phyloP scores from a whole-genome alignment of 2,888 invertebrate species.

The Nomada fucata region DNA sequence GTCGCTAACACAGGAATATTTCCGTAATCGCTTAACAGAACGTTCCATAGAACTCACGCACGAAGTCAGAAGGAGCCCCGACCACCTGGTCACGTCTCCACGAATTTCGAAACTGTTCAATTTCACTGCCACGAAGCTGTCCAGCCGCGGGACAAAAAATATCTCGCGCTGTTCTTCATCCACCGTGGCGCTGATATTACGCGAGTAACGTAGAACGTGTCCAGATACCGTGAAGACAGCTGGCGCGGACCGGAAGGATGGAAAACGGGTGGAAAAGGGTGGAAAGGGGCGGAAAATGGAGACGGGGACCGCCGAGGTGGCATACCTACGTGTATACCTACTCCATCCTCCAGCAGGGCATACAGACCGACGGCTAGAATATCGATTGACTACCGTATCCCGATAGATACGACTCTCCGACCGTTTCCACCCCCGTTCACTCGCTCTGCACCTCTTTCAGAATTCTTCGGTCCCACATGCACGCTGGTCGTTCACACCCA shows the following conservation, averaged over 20 bases:
- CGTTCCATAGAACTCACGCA: too few species aligned
- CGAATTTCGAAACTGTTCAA: constrained; percentile 24
- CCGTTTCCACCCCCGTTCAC: constrained; percentile 36
- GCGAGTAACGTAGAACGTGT: constrained; percentile 31
- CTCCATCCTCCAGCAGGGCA: constrained; percentile 65
- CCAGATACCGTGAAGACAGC: constrained; percentile 52
- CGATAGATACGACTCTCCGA: constrained; percentile 55
- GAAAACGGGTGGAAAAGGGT: constrained; percentile 23
- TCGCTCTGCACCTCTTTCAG: constrained; percentile 37
- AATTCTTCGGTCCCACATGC: constrained; percentile 65
- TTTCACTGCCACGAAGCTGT: constrained; percentile 1
- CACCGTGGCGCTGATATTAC: constrained; percentile 41
- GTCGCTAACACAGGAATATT: neutral
- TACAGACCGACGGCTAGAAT: constrained; percentile 66
- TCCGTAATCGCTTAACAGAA: too few species aligned
- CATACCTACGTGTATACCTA: constrained; percentile 67
- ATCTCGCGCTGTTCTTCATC: constrained; percentile 24
- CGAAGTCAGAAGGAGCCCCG: too few species aligned
- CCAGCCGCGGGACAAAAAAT: constrained; percentile 5
- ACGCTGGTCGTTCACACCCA: constrained; percentile 65
- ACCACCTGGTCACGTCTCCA: neutral
- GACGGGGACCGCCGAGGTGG: constrained; percentile 51
- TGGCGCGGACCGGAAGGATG: constrained; percentile 21
- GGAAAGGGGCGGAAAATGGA: constrained; percentile 40
- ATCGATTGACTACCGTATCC: constrained; percentile 70